Conservation (phyloP, 2,113 vertebrate species). For the Garra rufa region DNA sequence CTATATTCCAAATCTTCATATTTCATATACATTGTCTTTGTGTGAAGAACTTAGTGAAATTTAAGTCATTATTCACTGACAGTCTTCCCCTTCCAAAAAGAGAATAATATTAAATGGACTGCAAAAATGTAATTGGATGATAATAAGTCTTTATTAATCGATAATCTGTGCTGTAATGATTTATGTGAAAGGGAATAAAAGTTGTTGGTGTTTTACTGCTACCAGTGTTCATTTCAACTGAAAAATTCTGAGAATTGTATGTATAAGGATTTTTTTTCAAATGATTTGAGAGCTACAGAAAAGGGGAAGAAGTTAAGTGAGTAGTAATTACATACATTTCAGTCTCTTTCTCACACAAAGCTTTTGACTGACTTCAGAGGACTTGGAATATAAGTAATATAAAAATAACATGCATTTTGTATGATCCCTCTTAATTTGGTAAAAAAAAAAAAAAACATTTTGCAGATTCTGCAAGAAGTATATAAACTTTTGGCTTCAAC, state of each 20-base stretch:
- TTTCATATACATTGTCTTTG: background rate
- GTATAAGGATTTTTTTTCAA: too few species aligned
- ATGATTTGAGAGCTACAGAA: background rate
- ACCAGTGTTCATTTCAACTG: background rate
- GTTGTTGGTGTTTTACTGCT: background rate
- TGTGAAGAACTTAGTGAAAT: background rate
- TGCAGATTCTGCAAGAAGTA: too few species aligned
- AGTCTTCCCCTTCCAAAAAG: background rate
- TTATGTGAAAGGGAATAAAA: background rate
- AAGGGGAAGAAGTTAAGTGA: background rate
- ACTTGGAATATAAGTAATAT: background rate
- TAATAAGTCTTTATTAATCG: background rate
- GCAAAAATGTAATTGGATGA: background rate
- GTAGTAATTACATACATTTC: background rate
- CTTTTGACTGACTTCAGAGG: background rate
- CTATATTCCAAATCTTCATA: background rate
- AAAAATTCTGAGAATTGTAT: too few species aligned
- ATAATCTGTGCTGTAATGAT: background rate
- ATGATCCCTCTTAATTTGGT: too few species aligned
- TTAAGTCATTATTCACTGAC: background rate
- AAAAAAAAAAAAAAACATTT: too few species aligned
- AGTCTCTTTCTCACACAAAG: background rate
- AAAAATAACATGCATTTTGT: too few species aligned
- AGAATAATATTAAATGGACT: background rate
- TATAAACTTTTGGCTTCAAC: too few species aligned